Percentiles rank a stretch among this genome's conserved stretches.
Evolutionary conservation across 2,888 invertebrate species (phyloP).

Genomic region (Agriopis leucophaearia): DNA sequence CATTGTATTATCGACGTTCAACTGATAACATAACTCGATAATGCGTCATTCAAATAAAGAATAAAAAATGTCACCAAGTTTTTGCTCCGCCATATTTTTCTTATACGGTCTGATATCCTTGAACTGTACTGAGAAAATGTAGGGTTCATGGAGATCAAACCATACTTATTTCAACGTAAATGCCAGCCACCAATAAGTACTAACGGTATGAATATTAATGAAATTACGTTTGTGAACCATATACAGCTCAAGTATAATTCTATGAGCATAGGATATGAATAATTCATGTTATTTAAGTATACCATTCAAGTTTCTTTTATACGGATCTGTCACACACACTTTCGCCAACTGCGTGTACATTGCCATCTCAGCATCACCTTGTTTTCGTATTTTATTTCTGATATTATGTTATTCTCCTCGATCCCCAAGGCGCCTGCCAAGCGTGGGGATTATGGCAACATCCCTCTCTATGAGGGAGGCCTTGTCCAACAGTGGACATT

Average conservation of each 20-base stretch:
- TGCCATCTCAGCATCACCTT: not conserved
- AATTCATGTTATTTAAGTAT: not conserved
- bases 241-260: not conserved
- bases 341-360: conserved; percentile 7
- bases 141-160: not conserved
- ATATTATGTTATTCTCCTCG: not conserved
- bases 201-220: not conserved
- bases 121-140: not conserved
- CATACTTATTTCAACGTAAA: not conserved
- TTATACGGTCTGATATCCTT: not conserved
- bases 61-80: not conserved
- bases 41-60: not conserved
- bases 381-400: not conserved
- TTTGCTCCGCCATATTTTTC: not conserved
- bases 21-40: not conserved
- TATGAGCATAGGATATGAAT: conserved; percentile 8
- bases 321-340: conserved; percentile 2
- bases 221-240: not conserved
- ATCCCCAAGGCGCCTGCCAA: too few relatives aligned
- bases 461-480: too few relatives aligned
- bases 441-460: too few relatives aligned
- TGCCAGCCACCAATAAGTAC: not conserved
- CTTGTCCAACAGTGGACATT: too few relatives aligned
- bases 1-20: not conserved
- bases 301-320: conserved; percentile 6